Conservation (phyloP, 2,113 vertebrate species). For the Zingel zingel region DNA sequence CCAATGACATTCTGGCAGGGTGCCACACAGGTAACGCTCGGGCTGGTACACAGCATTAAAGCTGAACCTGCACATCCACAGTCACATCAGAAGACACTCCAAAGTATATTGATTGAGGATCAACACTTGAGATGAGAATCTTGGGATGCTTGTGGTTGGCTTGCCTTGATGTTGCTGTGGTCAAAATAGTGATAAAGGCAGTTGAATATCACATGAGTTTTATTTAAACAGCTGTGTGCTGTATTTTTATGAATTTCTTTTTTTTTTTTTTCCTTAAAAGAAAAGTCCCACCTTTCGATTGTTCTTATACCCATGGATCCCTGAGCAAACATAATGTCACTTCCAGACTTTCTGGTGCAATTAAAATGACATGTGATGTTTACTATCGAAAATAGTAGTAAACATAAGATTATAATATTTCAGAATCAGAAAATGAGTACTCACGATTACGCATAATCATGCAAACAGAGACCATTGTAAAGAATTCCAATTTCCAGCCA, state of each 20-base stretch:
- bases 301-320: neutral
- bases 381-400: neutral
- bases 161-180: constrained; percentile 28
- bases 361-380: neutral
- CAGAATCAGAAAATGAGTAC: neutral
- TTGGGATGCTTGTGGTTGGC: constrained; percentile 34
- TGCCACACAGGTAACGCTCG: constrained; percentile 31
- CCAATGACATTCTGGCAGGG: constrained; percentile 39
- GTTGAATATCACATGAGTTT: constrained; percentile 17
- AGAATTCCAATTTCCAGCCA: neutral
- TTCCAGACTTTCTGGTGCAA: neutral
- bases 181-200: constrained; percentile 25
- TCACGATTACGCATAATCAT: neutral
- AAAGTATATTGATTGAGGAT: constrained; percentile 45
- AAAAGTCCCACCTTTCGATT: neutral
- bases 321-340: constrained; percentile 14
- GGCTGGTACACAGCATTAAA: constrained; percentile 54
- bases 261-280: neutral
- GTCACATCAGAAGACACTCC: constrained; percentile 37
- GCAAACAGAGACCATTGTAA: neutral
- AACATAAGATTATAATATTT: neutral
- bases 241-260: constrained; percentile 9
- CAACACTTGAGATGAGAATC: constrained; percentile 38
- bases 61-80: constrained; percentile 39
- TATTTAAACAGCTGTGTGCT: constrained; percentile 24